Conservation (phyloP, 2,113 vertebrate species). For the Protobothrops mucrosquamatus region DNA sequence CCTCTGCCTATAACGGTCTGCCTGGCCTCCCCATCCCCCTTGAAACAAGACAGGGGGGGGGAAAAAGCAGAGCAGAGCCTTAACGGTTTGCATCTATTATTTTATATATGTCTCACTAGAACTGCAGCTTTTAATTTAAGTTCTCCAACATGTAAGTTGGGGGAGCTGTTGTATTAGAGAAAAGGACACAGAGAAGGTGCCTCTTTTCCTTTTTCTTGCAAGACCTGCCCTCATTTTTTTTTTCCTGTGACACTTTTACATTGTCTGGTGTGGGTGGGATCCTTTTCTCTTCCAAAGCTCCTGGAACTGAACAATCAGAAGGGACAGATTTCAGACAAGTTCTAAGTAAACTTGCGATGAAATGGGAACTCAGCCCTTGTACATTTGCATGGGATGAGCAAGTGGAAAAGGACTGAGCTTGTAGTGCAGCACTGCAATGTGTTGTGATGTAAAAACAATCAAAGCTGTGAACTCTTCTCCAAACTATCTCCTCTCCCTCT, state of each 20-base stretch:
- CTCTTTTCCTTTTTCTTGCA: background rate
- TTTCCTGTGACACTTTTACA: background rate
- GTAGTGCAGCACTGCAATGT: background rate
- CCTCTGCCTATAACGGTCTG: background rate
- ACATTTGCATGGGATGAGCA: background rate
- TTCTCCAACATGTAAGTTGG: slow-evolving; percentile 64
- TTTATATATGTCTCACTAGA: background rate
- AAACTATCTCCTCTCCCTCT: background rate
- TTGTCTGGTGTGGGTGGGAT: background rate
- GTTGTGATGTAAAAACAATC: background rate
- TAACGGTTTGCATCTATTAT: too few relatives aligned
- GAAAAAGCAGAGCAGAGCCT: background rate
- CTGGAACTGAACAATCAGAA: background rate
- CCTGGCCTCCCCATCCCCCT: background rate
- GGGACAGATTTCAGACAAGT: background rate
- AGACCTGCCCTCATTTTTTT: background rate
- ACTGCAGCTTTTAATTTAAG: background rate
- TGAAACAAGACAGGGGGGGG: background rate
- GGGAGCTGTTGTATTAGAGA: slow-evolving; percentile 68
- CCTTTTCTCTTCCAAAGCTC: background rate
- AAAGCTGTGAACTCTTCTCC: too few relatives aligned
- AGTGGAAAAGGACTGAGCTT: background rate
- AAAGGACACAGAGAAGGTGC: background rate
- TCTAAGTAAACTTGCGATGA: background rate
- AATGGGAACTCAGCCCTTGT: background rate